Percentiles rank a stretch among this genome's conserved stretches.
Conservation (phyloP, 2,797 vertebrate species). For the Silurus lanzhouensis region DNA sequence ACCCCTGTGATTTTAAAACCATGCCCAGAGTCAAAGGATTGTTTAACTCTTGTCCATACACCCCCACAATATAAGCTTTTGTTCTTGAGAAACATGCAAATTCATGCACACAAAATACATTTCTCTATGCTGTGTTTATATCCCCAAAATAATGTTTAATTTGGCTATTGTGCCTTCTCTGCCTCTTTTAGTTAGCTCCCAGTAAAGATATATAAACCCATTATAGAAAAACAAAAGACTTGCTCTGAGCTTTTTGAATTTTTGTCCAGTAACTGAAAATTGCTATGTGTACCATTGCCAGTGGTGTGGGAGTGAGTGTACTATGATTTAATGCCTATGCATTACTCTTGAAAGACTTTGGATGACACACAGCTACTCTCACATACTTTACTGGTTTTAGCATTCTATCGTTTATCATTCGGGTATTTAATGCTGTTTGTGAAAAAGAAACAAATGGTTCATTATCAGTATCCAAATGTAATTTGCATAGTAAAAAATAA, state of each 20-base stretch:
- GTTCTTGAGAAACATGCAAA: neutral
- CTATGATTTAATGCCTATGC: neutral
- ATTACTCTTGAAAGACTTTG: neutral
- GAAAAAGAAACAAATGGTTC: constrained; percentile 14
- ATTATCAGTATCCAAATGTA: constrained; percentile 34
- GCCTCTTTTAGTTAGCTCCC: neutral
- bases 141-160: constrained; percentile 15
- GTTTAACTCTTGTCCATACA: neutral
- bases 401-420: constrained; percentile 12
- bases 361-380: neutral
- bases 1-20: neutral
- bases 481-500: constrained; percentile 15
- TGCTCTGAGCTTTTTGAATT: neutral
- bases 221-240: constrained; percentile 1
- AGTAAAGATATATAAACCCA: neutral
- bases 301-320: neutral
- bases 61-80: neutral
- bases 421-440: constrained; percentile 3
- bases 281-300: neutral
- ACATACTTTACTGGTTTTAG: neutral
- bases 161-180: neutral
- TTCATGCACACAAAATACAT: neutral
- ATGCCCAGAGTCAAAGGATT: neutral
- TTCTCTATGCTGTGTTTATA: neutral
- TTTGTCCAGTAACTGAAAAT: neutral